Evolutionary conservation across 2,797 vertebrate genomes (phyloP).

Genomic region (Pangasius larnaudii): DNA sequence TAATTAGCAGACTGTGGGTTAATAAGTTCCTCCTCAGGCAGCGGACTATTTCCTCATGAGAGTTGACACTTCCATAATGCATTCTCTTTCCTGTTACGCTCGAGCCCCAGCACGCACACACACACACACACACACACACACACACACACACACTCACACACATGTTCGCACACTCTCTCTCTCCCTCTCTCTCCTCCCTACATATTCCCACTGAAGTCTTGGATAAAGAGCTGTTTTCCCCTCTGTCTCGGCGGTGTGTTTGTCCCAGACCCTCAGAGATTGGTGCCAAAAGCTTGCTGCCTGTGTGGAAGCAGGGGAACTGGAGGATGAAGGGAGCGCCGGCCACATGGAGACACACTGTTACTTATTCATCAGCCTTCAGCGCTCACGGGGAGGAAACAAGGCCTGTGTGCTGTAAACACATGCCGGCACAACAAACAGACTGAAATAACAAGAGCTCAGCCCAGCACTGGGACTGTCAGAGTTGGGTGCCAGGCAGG

Average conservation of each 20-base stretch:
- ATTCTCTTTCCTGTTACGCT: conserved; percentile 63
- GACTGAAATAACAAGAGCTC: conserved; percentile 59
- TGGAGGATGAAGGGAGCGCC: conserved; percentile 54
- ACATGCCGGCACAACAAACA: conserved; percentile 70
- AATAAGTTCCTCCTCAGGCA: conserved; percentile 69
- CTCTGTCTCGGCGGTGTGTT: conserved; percentile 69
- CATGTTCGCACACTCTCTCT: neutral
- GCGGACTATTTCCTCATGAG: conserved; percentile 62
- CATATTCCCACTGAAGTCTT: conserved; percentile 79
- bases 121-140: conserved; percentile 23
- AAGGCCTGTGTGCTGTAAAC: conserved; percentile 81
- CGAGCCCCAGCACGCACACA: conserved; percentile 42
- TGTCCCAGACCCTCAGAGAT: conserved; percentile 74
- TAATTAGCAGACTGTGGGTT: conserved; percentile 73
- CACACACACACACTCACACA: conserved; percentile 23
- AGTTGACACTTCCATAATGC: conserved; percentile 66
- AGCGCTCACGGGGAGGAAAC: conserved; percentile 78
- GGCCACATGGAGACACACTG: conserved; percentile 72
- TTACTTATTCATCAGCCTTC: conserved; percentile 83
- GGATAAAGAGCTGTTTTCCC: conserved; percentile 78
- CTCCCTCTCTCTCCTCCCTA: conserved; percentile 54
- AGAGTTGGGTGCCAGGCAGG: conserved; percentile 68
- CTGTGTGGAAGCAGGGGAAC: conserved; percentile 74
- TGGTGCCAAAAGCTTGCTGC: conserved; percentile 57
- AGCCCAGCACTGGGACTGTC: conserved; percentile 73